Base-by-base conservation (phyloP, 92 coral and sea anemone genomes). In the Actinernus sp. region DNA sequence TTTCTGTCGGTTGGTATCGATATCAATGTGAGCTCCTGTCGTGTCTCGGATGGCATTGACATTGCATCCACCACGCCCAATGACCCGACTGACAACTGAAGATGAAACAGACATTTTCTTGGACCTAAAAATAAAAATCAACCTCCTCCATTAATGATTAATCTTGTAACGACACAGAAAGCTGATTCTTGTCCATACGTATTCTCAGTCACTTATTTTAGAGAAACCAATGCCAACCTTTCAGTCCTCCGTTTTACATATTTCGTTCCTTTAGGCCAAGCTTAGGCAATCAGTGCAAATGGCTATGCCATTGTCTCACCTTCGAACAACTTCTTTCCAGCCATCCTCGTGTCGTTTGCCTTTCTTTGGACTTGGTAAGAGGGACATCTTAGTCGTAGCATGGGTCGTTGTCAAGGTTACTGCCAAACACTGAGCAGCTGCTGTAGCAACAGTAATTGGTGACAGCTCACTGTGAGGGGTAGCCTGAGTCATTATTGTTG, bases 41-140 rank as follows among this genome's bases (percentile, higher is more conserved):
- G 98, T 92, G 31, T 90, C 98, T 16, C 98, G 89, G 78, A 93
- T 93, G 3, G 97, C 97, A 55, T 93, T 93, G 33, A 93, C 91
- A 45, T 93, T 93, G 38, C 98, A 93, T 16, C 98, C 98, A 55
- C 97, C 98, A 37, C 98, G 97, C 14, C 98, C 98, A 48, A 93
- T 93, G 12, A 93, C 97, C 28, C 98, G 91, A 48, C 98, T 93
- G 46, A 93, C 82, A 8, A 93, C 98, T 19, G 98, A 93, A 3
- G 98, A 93, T 0, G 98, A 84, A 8, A 93, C 98, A 14, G 98
- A 88, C 86, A 93, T 92, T 76, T 93, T 93, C 87, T 93, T 93
- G 51, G 98, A 90, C 76, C 98, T 93, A 49, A 22, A 33, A 40
- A n/a, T n/a, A n/a, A n/a, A n/a, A n/a, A n/a, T n/a, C n/a, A n/a